These are phyloP conservation scores for Rana temporaria DNA, from an alignment of 2,113 vertebrate genomes.

Conservation along the genomic window DNA sequence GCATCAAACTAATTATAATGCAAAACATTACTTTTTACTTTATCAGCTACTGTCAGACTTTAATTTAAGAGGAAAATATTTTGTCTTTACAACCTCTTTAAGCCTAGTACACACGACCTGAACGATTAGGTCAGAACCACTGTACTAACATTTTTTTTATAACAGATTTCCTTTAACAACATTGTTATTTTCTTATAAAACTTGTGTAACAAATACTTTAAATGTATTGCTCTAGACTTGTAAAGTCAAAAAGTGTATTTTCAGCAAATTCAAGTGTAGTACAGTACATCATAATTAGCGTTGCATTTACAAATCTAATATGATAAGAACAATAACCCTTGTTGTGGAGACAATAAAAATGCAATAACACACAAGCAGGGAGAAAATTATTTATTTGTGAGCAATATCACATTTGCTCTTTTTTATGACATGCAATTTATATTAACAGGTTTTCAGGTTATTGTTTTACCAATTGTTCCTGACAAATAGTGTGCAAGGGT, in stretches of 20 bases:
- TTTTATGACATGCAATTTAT: neutral
- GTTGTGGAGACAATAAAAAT: slow-evolving; percentile 49
- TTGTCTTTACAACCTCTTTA: too few species aligned
- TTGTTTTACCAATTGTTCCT: slow-evolving; percentile 20
- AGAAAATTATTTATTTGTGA: slow-evolving; percentile 31
- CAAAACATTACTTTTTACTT: too few species aligned
- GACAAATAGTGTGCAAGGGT: neutral
- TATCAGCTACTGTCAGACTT: too few species aligned
- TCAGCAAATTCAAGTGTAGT: slow-evolving; percentile 31
- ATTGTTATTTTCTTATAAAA: neutral
- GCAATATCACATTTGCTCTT: slow-evolving; percentile 27
- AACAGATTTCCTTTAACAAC: neutral
- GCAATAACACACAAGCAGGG: slow-evolving; percentile 40
- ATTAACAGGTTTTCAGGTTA: slow-evolving; percentile 18
- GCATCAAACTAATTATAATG: too few species aligned
- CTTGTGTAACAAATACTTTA: neutral
- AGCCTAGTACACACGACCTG: too few species aligned
- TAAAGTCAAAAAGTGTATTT: slow-evolving; percentile 46
- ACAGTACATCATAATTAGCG: slow-evolving; percentile 43
- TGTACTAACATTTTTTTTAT: neutral
- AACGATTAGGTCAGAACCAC: too few species aligned
- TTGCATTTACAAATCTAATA: slow-evolving; percentile 38
- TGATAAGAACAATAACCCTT: slow-evolving; percentile 37
- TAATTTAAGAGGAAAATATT: too few species aligned
- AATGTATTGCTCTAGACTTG: slow-evolving; percentile 29